These are phyloP conservation scores for Mormyrus lacerda DNA, from an alignment of 2,113 vertebrate genomes.

Conservation along the genomic window DNA sequence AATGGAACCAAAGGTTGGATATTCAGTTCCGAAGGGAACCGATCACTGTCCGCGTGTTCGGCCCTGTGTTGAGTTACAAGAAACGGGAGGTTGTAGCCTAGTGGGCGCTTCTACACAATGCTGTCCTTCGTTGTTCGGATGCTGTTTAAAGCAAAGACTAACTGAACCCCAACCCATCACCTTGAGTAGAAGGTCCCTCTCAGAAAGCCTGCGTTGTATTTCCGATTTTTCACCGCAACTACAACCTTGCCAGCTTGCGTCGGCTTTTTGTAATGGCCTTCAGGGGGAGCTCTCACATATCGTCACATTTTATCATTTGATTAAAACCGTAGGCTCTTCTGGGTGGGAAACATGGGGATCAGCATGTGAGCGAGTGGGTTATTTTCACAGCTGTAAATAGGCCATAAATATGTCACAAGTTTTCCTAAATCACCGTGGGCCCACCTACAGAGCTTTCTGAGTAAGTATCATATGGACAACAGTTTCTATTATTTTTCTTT, in stretches of 20 bases:
- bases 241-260: neutral
- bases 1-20: too few relatives aligned
- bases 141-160: neutral
- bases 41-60: neutral
- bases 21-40: neutral
- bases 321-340: neutral
- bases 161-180: neutral
- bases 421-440: neutral
- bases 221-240: neutral
- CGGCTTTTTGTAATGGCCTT: neutral
- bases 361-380: neutral
- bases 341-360: neutral
- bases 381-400: slow-evolving; percentile 6
- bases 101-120: too few relatives aligned
- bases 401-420: neutral
- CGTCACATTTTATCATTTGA: neutral
- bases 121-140: neutral
- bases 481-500: neutral
- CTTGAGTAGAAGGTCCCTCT: neutral
- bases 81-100: neutral
- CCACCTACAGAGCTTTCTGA: neutral
- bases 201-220: neutral
- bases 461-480: neutral
- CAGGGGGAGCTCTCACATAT: neutral
- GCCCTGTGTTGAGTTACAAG: neutral